Conservation (phyloP, 2,888 invertebrate species). For the Polydrusus pterygomalis region DNA sequence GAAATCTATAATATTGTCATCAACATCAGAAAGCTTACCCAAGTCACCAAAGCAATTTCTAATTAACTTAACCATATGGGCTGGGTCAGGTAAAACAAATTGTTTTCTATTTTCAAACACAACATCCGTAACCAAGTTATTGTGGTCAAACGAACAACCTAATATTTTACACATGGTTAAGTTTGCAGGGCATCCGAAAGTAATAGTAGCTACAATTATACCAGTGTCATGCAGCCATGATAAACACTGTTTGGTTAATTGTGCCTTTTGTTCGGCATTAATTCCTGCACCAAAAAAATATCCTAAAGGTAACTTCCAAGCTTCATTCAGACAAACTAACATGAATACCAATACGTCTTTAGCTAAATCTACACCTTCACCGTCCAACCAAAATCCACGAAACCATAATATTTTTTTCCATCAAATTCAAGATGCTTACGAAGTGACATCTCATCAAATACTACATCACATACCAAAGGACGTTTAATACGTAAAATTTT, state of each 20-base stretch:
- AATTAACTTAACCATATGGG: conserved; percentile 36
- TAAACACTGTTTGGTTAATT: conserved; percentile 44
- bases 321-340: conserved; percentile 49
- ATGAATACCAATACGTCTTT: no score
- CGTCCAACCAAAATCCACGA: conserved; percentile 42
- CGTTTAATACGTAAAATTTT: conserved; percentile 47
- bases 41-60: conserved; percentile 38
- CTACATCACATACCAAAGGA: conserved; percentile 55
- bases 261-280: conserved; percentile 48
- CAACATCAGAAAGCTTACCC: conserved; percentile 22
- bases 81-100: conserved; percentile 37
- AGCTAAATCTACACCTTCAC: conserved; percentile 42
- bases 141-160: conserved; percentile 37
- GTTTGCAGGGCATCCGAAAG: conserved; percentile 46
- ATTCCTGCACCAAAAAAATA: conserved; percentile 50
- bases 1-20: conserved; percentile 22
- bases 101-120: conserved; percentile 36
- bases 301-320: conserved; percentile 53
- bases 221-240: conserved; percentile 34
- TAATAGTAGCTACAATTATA: conserved; percentile 37
- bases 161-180: conserved; percentile 45
- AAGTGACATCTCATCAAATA: conserved; percentile 56
- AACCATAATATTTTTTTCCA: conserved; percentile 55
- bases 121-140: conserved; percentile 45
- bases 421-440: conserved; percentile 53